Base-by-base conservation (phyloP, 2,888 invertebrate species). In the Cerceris ruficornis region DNA sequence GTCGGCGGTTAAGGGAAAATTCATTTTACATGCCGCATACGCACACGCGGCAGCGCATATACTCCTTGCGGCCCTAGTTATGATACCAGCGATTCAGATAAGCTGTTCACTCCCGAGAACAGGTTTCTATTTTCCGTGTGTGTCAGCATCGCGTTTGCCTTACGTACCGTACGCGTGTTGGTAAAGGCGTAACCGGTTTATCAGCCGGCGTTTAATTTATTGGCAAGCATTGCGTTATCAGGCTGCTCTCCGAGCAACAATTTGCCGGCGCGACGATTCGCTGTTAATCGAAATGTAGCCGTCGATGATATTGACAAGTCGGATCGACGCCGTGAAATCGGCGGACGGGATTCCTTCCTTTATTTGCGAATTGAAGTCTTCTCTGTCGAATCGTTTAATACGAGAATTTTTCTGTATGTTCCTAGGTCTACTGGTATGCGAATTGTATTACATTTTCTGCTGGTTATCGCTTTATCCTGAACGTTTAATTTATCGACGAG, bases 71-170 rank as follows among this genome's bases (percentile, higher is more conserved):
- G 59, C 69, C 67, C 75, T 69, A 75, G 82, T 86, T 84, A 76
- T 77, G 85, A 84, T 86, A 83, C 73, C 72, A 55, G 46, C 77
- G 81, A 84, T 86, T 81, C 81, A 75, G 85, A 86, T 86, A 86
- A 84, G 77, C 85, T 52, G 57, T 46, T 69, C 73, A 41, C 62
- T 17, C 13, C 52, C 75, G 64, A 71, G 74, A 82, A 86, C 85
- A 79, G 86, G 85, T 86, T 85, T 76, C 71, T 72, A 73, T 69
- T 80, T 75, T 73, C 66, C 60, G 55, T 66, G 70, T 52, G 49
- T 69, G 65, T 50, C 46, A 28, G 28, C 28, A 28, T 28, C 64
- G 28, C 55, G 58, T 39, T 42, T 41, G n/a, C n/a, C 64, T 52
- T 41, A 39, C 7, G 43, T 49, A 60, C n/a, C 9, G 62, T 49